These are phyloP conservation scores for Myrmophylax atrothorax DNA, from an alignment of 2,113 vertebrate genomes.

Conservation along the genomic window DNA sequence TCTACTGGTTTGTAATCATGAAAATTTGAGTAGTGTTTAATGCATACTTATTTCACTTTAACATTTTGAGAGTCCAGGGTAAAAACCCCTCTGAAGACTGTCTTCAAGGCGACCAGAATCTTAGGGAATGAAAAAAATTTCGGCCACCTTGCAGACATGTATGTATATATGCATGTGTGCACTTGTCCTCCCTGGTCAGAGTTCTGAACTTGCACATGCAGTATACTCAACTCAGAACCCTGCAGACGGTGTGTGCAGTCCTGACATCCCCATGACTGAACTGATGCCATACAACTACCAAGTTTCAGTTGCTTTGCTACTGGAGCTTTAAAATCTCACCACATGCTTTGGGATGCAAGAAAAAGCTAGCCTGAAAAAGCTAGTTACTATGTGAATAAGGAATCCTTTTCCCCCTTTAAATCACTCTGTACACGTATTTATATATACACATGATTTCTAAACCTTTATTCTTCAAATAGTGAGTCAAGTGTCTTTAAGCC, in stretches of 20 bases:
- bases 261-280: neutral
- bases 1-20: neutral
- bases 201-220: neutral
- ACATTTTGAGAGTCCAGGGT: neutral
- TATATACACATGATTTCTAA: neutral
- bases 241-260: neutral
- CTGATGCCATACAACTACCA: neutral
- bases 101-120: neutral
- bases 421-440: neutral
- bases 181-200: neutral
- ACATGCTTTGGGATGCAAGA: neutral
- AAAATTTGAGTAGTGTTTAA: neutral
- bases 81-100: neutral
- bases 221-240: accelerated
- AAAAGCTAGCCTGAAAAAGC: neutral
- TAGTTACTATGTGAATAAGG: neutral
- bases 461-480: neutral
- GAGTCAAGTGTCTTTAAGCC: neutral
- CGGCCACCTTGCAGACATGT: neutral
- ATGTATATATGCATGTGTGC: accelerated
- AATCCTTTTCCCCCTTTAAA: neutral
- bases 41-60: neutral
- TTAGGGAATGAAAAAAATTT: neutral
- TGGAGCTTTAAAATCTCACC: neutral
- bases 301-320: neutral